Evolutionary conservation across 1,140 invertebrate genomes (phyloP).

Genomic region (Adelges cooleyi): DNA sequence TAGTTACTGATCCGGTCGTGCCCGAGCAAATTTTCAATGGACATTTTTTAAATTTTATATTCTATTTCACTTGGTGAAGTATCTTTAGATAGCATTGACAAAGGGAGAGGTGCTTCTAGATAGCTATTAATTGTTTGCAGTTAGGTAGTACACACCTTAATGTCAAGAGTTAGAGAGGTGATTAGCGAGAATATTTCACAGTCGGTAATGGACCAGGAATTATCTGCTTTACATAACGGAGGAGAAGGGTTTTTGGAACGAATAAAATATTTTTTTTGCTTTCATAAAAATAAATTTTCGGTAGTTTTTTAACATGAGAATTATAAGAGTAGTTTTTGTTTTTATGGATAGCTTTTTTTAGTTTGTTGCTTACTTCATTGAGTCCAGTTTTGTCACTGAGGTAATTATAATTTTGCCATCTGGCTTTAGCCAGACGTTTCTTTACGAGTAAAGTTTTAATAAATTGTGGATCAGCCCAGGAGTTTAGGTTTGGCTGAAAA

Average conservation of each 20-base stretch:
- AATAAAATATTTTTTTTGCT: background rate
- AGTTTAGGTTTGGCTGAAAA: background rate
- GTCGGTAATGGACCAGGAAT: background rate
- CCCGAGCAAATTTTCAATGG: constrained; percentile 4
- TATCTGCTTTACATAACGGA: background rate
- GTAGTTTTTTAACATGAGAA: background rate
- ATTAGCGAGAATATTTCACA: background rate
- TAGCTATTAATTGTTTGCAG: background rate
- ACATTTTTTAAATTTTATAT: background rate
- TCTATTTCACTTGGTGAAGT: background rate
- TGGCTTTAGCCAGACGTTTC: background rate
- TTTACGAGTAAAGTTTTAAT: background rate
- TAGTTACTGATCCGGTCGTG: constrained; percentile 5
- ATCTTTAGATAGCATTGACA: background rate
- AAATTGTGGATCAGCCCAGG: background rate
- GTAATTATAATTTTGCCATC: background rate
- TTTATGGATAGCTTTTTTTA: constrained; percentile 1
- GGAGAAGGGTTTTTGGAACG: background rate
- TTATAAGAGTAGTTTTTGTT: background rate
- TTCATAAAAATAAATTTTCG: constrained; percentile 1
- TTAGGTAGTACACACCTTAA: background rate
- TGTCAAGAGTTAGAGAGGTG: background rate
- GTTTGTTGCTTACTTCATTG: background rate
- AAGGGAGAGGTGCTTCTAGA: background rate
- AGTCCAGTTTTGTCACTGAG: background rate